Percentiles rank a stretch among this genome's conserved stretches.
These are phyloP conservation scores for Haliclona indistincta DNA, from an alignment of 37 sponge, comb jelly and placozoan species.

Conservation along the genomic window DNA sequence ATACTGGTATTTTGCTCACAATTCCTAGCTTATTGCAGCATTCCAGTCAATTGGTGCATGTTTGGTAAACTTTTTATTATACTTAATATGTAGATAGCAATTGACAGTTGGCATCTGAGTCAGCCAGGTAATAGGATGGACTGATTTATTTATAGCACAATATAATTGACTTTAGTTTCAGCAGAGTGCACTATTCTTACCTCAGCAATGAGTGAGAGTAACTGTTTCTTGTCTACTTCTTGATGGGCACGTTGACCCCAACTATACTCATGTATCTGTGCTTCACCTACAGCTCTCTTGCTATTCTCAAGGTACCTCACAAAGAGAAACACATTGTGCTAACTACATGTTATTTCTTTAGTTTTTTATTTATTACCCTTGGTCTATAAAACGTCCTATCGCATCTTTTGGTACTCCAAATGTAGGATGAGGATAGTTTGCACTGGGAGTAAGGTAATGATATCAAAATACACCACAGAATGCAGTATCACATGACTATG, in stretches of 20 bases:
- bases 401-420: neutral
- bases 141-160: too few relatives aligned
- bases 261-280: conserved; percentile 21
- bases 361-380: neutral
- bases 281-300: conserved; percentile 46
- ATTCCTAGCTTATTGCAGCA: too few relatives aligned
- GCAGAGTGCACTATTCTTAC: conserved; percentile 21
- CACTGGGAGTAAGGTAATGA: neutral
- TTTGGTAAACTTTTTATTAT: too few relatives aligned
- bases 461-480: neutral
- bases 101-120: too few relatives aligned
- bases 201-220: conserved; percentile 59
- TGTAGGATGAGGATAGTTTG: neutral
- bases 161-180: too few relatives aligned
- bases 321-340: neutral
- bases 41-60: too few relatives aligned
- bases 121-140: too few relatives aligned
- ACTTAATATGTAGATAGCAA: too few relatives aligned
- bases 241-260: conserved; percentile 62
- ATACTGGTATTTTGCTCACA: too few relatives aligned
- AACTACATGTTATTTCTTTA: neutral
- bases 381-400: neutral
- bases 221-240: conserved; percentile 47
- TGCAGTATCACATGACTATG: too few relatives aligned
- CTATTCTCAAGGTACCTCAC: conserved; percentile 63